Conservation (phyloP, 1,140 invertebrate species). For the Drosophila simulans region DNA sequence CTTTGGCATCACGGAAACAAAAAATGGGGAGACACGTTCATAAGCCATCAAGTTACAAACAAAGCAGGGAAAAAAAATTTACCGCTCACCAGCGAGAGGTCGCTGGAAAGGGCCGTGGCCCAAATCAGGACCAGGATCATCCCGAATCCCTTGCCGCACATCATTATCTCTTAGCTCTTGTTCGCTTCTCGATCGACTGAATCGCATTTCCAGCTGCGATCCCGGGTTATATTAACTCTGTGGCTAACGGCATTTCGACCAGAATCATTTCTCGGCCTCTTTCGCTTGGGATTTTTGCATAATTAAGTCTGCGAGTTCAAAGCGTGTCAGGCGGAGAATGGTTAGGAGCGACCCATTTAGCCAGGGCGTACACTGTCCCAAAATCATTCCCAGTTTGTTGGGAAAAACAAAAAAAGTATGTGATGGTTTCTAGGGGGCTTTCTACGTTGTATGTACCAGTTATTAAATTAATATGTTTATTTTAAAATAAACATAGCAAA, state of each 20-base stretch:
- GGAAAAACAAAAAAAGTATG: no score
- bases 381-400: no score
- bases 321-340: constrained; percentile 42
- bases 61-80: constrained; percentile 69
- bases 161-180: constrained; percentile 32
- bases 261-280: constrained; percentile 2
- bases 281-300: constrained; percentile 47
- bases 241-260: constrained; percentile 41
- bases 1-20: constrained; percentile 13
- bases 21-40: neutral
- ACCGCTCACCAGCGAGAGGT: constrained; percentile 77
- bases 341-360: constrained; percentile 39
- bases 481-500: no score
- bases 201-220: constrained; percentile 10
- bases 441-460: no score
- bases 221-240: constrained; percentile 53
- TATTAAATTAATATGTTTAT: no score
- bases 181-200: constrained; percentile 46
- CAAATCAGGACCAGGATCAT: constrained; percentile 66
- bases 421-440: no score
- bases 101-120: constrained; percentile 59
- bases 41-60: no score
- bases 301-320: constrained; percentile 54
- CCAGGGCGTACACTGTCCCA: neutral
- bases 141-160: constrained; percentile 34